These are phyloP conservation scores for Osmerus eperlanus DNA, from an alignment of 2,113 vertebrate species.

Conservation along the genomic window DNA sequence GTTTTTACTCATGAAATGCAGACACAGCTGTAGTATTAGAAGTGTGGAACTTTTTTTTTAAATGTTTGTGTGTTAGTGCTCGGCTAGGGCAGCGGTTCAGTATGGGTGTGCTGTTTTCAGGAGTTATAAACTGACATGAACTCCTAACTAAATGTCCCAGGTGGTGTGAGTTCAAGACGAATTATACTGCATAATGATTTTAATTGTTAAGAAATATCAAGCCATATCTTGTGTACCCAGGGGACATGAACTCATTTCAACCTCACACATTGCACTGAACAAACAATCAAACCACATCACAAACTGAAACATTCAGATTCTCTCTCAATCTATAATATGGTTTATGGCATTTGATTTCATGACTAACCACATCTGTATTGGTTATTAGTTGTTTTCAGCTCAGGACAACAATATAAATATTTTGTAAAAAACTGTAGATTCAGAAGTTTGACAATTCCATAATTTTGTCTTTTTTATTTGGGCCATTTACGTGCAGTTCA, in stretches of 20 bases:
- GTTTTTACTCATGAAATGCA: slow-evolving; percentile 55
- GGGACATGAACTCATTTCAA: slow-evolving; percentile 19
- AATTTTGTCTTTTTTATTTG: slow-evolving; percentile 33
- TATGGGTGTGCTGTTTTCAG: no score
- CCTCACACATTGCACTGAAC: neutral
- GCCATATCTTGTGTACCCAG: slow-evolving; percentile 17
- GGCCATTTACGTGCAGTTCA: slow-evolving; percentile 56
- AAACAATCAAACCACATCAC: slow-evolving; percentile 5
- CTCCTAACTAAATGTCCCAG: neutral
- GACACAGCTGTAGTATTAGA: slow-evolving; percentile 22
- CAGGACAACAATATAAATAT: neutral
- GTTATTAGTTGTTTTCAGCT: no score
- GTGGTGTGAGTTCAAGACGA: slow-evolving; percentile 10
- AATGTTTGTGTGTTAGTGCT: neutral
- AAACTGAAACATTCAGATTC: neutral
- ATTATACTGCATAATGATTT: neutral
- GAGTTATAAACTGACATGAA: no score
- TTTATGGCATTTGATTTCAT: neutral
- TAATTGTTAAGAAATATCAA: slow-evolving; percentile 13
- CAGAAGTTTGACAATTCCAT: slow-evolving; percentile 49
- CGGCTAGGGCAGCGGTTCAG: neutral
- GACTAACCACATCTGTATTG: no score
- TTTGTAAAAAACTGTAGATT: slow-evolving; percentile 16
- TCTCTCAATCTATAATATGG: no score
- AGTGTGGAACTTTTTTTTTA: slow-evolving; percentile 36